Evolutionary conservation across 2,888 invertebrate species (phyloP).

Genomic region (Pseudococcus longispinus): DNA sequence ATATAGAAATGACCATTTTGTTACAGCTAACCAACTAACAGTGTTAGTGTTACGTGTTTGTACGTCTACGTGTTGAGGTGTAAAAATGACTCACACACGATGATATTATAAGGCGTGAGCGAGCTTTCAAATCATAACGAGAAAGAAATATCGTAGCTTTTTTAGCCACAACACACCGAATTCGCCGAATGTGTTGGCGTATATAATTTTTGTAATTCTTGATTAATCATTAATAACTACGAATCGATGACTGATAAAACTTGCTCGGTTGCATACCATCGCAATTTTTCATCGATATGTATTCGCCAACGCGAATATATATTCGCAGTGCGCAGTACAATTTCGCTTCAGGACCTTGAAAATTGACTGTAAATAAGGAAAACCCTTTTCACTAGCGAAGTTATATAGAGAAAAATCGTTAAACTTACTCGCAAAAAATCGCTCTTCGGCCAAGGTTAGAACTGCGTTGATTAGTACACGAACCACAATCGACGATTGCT

Average conservation of each 20-base stretch:
- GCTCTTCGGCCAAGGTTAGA: neutral
- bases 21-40: neutral
- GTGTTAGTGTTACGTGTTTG: neutral
- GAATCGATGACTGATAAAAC: neutral
- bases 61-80: neutral
- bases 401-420: neutral
- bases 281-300: neutral
- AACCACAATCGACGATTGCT: neutral
- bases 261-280: neutral
- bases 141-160: neutral
- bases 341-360: slow-evolving; percentile 8
- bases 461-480: neutral
- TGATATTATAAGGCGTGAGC: neutral
- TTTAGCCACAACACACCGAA: neutral
- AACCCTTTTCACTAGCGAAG: neutral
- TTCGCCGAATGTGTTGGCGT: too few species aligned
- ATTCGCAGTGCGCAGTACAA: neutral
- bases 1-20: neutral
- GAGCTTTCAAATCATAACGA: neutral
- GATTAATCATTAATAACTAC: too few species aligned
- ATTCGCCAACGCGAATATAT: neutral
- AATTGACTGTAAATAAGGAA: slow-evolving; percentile 15
- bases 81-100: neutral
- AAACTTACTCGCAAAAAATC: neutral
- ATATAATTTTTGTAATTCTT: too few species aligned